phyloP scores from a whole-genome alignment of 92 coral and sea anemone genomes.

The Metridium senile region DNA sequence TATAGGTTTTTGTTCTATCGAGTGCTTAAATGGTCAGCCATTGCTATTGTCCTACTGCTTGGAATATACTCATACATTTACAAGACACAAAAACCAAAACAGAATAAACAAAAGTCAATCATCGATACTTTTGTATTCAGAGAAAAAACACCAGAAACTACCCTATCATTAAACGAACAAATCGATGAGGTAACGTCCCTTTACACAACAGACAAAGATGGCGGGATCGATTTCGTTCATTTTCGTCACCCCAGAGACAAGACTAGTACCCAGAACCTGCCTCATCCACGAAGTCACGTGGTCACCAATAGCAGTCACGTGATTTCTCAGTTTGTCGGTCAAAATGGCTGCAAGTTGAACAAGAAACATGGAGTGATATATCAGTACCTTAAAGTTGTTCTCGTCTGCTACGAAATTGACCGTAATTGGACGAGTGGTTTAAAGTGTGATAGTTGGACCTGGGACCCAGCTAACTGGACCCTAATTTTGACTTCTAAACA shows the following conservation, averaged over 20 bases:
- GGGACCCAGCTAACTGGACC: conserved; percentile 53
- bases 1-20: neutral
- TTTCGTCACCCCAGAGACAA: neutral
- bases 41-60: neutral
- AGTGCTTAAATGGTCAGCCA: neutral
- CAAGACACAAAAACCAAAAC: neutral
- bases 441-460: conserved; percentile 28
- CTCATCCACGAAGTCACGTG: conserved; percentile 51
- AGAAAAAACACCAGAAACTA: neutral
- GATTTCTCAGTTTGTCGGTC: conserved; percentile 25
- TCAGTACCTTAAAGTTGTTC: conserved; percentile 36
- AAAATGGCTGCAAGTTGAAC: conserved; percentile 20
- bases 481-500: neutral
- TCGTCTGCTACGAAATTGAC: conserved; percentile 6
- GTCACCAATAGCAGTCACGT: conserved; percentile 34
- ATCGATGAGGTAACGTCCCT: neutral
- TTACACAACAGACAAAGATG: neutral
- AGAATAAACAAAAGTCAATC: neutral
- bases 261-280: conserved; percentile 8
- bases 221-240: neutral
- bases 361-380: conserved; percentile 30
- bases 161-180: neutral
- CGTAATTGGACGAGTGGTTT: neutral
- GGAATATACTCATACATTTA: neutral
- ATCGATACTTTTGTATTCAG: neutral